Evolutionary conservation across 2,113 vertebrate species (phyloP).

Genomic region (Neotoma lepida): DNA sequence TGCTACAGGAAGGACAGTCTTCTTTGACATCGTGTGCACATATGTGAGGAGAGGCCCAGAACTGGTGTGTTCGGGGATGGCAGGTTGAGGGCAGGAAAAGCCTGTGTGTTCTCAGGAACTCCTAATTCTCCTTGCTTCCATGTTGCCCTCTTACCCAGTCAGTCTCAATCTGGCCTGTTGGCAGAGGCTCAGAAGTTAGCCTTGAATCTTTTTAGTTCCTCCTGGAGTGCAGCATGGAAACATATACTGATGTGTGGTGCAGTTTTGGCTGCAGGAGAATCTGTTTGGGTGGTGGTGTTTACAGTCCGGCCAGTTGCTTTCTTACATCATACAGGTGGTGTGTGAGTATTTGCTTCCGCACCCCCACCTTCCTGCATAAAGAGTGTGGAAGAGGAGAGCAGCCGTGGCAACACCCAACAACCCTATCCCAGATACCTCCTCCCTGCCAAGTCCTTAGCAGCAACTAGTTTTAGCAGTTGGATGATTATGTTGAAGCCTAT

Average conservation of each 20-base stretch:
- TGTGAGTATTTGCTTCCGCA: not conserved
- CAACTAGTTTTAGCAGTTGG: not conserved
- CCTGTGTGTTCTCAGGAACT: not conserved
- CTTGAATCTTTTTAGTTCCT: not conserved
- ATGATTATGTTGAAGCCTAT: not conserved
- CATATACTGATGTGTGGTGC: not conserved
- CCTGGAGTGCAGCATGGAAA: not conserved
- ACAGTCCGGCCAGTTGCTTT: not conserved
- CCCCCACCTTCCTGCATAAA: not conserved
- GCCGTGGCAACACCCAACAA: not conserved
- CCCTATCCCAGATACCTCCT: fast-evolving
- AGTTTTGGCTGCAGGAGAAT: not conserved
- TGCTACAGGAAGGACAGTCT: not conserved
- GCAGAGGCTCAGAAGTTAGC: not conserved
- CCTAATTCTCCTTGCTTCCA: not conserved
- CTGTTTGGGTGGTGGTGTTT: not conserved
- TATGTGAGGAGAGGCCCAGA: not conserved
- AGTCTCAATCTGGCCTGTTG: not conserved
- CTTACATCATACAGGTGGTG: not conserved
- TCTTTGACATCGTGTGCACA: not conserved
- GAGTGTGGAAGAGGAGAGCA: not conserved
- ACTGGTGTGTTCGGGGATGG: not conserved
- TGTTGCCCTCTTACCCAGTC: not conserved
- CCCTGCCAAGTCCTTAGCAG: not conserved
- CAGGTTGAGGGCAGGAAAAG: not conserved